Evolutionary conservation across 2,888 invertebrate genomes (phyloP).

Genomic region (Melipona bicolor): DNA sequence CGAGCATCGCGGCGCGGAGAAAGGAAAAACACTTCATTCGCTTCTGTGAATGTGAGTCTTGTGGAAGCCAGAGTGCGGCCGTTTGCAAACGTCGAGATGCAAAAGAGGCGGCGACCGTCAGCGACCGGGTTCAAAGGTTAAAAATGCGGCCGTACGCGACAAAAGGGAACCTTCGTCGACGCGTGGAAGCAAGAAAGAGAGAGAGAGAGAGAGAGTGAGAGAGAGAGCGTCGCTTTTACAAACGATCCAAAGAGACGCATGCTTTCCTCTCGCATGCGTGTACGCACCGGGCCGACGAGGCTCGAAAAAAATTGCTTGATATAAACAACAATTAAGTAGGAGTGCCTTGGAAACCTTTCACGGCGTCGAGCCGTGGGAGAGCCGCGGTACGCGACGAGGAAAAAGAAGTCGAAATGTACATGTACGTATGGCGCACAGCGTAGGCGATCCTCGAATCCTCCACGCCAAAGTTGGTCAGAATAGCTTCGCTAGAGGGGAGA

Average conservation of each 20-base stretch:
- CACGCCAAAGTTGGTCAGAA: conserved; percentile 60
- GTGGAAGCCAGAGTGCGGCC: conserved; percentile 30
- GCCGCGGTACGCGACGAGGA: conserved; percentile 28
- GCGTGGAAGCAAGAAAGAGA: background rate
- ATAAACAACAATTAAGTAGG: conserved; percentile 71
- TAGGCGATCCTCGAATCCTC: conserved; percentile 41
- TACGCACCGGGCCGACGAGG: conserved; percentile 3
- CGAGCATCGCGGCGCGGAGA: conserved; percentile 52
- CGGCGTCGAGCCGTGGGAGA: conserved; percentile 70
- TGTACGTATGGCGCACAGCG: background rate
- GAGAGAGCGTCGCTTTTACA: conserved; percentile 32
- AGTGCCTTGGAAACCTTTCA: conserved; percentile 65
- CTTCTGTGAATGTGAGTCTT: conserved; percentile 33
- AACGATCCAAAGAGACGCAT: background rate
- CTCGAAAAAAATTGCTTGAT: conserved; percentile 59
- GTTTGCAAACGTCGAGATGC: conserved; percentile 49
- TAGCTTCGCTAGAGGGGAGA: conserved; percentile 9
- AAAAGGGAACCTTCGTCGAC: conserved; percentile 33
- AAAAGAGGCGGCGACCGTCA: conserved; percentile 53
- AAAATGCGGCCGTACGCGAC: conserved; percentile 54
- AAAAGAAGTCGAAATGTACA: conserved; percentile 37
- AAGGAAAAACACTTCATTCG: conserved; percentile 62
- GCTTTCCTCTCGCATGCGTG: background rate
- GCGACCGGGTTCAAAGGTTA: conserved; percentile 50
- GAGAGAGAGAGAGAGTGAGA: background rate